A percentile compares a stretch with the other conserved stretches of the same genome.
These are phyloP conservation scores for Caenorhabditis sulstoni DNA, from an alignment of 2,888 invertebrate genomes.

Conservation along the genomic window DNA sequence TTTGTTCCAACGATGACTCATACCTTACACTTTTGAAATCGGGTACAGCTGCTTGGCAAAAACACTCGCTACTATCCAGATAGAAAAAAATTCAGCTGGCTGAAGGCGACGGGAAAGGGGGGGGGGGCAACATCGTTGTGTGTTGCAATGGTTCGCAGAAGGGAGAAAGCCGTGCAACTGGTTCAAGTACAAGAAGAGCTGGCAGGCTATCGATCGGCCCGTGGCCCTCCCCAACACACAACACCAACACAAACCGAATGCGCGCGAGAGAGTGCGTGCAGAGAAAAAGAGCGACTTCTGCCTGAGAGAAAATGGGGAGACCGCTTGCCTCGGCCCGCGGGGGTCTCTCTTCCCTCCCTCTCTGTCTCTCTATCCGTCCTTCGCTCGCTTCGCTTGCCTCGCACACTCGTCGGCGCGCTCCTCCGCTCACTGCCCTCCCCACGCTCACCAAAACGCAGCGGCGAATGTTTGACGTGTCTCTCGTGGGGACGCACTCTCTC, in stretches of 20 bases:
- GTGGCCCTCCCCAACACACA: slow-evolving; percentile 26
- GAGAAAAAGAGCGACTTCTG: slow-evolving; percentile 1
- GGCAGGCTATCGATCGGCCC: slow-evolving; percentile 43
- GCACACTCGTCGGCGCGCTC: slow-evolving; percentile 23
- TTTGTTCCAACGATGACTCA: too few relatives aligned
- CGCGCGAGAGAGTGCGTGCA: slow-evolving; percentile 23
- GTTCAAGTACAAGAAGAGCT: slow-evolving; percentile 61
- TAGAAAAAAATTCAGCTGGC: background rate
- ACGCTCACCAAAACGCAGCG: slow-evolving; percentile 42
- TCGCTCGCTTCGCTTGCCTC: slow-evolving; percentile 27
- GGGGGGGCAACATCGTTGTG: background rate
- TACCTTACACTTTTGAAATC: too few relatives aligned
- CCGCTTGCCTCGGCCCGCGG: slow-evolving; percentile 32
- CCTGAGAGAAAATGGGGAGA: background rate
- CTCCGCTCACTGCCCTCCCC: slow-evolving; percentile 21
- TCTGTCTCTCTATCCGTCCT: slow-evolving; percentile 4
- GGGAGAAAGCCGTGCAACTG: slow-evolving; percentile 39
- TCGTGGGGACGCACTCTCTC: slow-evolving; percentile 19
- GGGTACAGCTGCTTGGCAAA: background rate
- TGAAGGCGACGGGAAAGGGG: slow-evolving; percentile 10
- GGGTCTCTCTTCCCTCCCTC: background rate
- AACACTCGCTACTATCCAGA: background rate
- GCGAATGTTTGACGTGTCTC: slow-evolving; percentile 26
- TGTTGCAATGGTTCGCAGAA: slow-evolving; percentile 48
- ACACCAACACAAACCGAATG: slow-evolving; percentile 52